Evolutionary conservation across 2,888 invertebrate species (phyloP).

Genomic region (Blera fallax): DNA sequence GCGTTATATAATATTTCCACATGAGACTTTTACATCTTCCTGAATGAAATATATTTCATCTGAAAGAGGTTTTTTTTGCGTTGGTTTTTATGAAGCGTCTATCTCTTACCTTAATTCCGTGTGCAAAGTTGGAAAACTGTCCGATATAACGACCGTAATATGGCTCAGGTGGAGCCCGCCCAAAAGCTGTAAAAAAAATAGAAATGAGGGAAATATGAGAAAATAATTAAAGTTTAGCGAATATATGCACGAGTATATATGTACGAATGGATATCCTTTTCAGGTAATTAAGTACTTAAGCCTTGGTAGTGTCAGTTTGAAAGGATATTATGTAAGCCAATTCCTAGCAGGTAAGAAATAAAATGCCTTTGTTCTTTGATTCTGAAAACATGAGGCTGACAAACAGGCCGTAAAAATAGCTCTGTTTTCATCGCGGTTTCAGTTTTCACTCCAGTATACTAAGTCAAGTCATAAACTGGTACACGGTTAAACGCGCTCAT

Average conservation of each 20-base stretch:
- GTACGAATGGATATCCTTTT: neutral
- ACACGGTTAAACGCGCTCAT: no score
- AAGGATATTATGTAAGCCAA: neutral
- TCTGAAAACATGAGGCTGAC: neutral
- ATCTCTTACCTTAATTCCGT: slow-evolving; percentile 85
- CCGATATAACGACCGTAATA: slow-evolving; percentile 92
- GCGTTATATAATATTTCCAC: neutral
- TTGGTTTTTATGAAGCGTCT: neutral
- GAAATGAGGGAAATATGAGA: slow-evolving; percentile 1
- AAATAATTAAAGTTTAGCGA: neutral
- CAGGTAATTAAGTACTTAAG: slow-evolving; percentile 25
- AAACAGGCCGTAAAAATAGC: neutral
- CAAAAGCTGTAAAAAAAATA: slow-evolving; percentile 75
- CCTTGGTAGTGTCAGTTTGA: neutral
- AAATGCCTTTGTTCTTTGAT: neutral
- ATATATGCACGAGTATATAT: no score
- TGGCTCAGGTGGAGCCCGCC: slow-evolving; percentile 83
- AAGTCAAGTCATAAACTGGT: no score
- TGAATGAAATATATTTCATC: slow-evolving; percentile 38
- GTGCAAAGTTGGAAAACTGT: slow-evolving; percentile 87
- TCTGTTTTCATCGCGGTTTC: neutral
- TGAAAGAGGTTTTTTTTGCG: neutral
- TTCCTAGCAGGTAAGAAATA: neutral
- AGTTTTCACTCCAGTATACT: no score
- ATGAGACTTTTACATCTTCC: slow-evolving; percentile 55